These are phyloP conservation scores for Lasioglossum villosulum DNA, from an alignment of 2,888 invertebrate species.

Conservation along the genomic window DNA sequence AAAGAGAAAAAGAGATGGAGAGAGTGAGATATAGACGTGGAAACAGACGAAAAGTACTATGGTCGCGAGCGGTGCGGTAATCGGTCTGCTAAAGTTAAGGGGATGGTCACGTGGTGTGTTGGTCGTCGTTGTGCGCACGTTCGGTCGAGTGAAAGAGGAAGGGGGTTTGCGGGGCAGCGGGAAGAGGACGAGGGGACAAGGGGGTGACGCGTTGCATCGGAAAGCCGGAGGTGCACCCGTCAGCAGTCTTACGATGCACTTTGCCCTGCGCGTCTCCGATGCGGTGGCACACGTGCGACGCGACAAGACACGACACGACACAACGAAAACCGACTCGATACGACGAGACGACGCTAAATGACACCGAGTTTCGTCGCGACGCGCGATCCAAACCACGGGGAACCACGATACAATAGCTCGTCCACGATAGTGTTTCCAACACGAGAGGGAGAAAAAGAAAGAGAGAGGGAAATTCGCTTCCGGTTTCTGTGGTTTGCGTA, in stretches of 20 bases:
- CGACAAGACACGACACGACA: slow-evolving; percentile 14
- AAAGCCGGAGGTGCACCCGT: slow-evolving; percentile 71
- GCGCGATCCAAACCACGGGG: slow-evolving; percentile 28
- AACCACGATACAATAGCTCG: slow-evolving; percentile 24
- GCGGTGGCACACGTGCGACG: slow-evolving; percentile 61
- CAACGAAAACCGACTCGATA: not conserved
- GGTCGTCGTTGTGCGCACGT: slow-evolving; percentile 61
- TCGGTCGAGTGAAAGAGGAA: slow-evolving; percentile 46
- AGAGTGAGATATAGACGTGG: not conserved
- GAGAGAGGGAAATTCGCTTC: not conserved
- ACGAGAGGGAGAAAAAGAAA: slow-evolving; percentile 10
- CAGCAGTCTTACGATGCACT: slow-evolving; percentile 78
- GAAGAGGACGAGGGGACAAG: slow-evolving; percentile 20
- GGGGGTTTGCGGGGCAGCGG: slow-evolving; percentile 23
- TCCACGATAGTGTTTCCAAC: slow-evolving; percentile 22
- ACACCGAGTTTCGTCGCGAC: slow-evolving; percentile 19
- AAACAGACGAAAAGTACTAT: slow-evolving; percentile 26
- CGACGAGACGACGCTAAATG: slow-evolving; percentile 18
- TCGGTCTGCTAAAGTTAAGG: slow-evolving; percentile 67
- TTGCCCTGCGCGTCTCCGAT: slow-evolving; percentile 71
- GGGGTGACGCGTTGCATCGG: slow-evolving; percentile 69
- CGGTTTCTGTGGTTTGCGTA: slow-evolving; percentile 14
- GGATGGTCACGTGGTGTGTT: slow-evolving; percentile 66
- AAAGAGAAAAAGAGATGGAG: not conserved
- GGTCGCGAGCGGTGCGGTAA: slow-evolving; percentile 62